These are phyloP conservation scores for Cabera pusaria DNA, from an alignment of 2,888 invertebrate genomes.

Conservation along the genomic window DNA sequence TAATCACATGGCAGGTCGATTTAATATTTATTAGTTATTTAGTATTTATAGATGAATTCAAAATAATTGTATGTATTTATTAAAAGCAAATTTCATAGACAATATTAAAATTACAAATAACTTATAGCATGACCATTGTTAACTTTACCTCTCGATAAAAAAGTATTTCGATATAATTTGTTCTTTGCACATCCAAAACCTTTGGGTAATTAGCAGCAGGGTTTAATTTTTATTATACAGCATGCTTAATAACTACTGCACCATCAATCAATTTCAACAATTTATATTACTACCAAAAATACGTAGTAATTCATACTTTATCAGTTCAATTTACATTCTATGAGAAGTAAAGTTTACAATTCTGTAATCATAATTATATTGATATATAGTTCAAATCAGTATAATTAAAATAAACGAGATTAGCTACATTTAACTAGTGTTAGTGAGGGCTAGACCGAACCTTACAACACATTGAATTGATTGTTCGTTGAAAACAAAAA, in stretches of 20 bases:
- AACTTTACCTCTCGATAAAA: constrained; percentile 18
- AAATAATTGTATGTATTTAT: constrained; percentile 1
- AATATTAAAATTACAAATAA: constrained; percentile 16
- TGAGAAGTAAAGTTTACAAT: constrained; percentile 19
- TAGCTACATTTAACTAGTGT: constrained; percentile 16
- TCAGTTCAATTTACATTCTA: too few relatives aligned
- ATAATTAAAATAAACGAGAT: constrained; percentile 3
- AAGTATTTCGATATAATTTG: too few relatives aligned
- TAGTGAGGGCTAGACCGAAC: constrained; percentile 1
- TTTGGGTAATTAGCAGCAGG: too few relatives aligned
- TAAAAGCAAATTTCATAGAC: constrained; percentile 10
- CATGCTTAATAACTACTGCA: too few relatives aligned
- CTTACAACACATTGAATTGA: background rate
- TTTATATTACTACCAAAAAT: too few relatives aligned
- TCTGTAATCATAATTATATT: constrained; percentile 6
- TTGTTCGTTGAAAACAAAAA: constrained; percentile 7
- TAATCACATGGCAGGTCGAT: constrained; percentile 4
- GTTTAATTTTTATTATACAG: too few relatives aligned
- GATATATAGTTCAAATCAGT: too few relatives aligned
- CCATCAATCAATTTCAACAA: too few relatives aligned
- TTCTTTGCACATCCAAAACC: too few relatives aligned
- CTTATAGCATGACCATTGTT: constrained; percentile 11
- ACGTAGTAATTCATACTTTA: too few relatives aligned
- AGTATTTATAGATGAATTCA: constrained; percentile 3
- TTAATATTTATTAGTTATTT: constrained; percentile 1